These are phyloP conservation scores for Nautilus pompilius DNA, from an alignment of 1,140 invertebrate genomes.

Conservation along the genomic window DNA sequence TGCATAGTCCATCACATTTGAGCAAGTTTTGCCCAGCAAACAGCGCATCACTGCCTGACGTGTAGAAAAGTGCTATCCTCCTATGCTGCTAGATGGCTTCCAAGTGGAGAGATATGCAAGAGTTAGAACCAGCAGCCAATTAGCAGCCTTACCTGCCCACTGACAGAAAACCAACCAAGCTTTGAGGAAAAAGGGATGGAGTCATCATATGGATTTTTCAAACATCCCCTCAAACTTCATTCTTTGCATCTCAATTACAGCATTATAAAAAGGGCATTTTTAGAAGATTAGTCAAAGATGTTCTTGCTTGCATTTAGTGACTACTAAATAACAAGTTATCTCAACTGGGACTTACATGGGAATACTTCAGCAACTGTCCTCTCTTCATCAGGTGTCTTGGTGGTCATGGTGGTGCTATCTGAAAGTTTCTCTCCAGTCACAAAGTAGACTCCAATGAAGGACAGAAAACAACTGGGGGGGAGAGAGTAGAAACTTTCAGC, in stretches of 20 bases:
- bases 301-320: no score
- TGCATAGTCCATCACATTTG: no score
- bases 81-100: no score
- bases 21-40: no score
- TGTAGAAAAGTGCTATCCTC: no score
- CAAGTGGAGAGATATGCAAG: no score
- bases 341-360: not conserved
- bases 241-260: not conserved
- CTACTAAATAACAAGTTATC: no score
- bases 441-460: not conserved
- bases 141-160: no score
- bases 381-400: not conserved
- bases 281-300: not conserved
- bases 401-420: not conserved
- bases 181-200: not conserved
- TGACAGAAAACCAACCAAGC: not conserved
- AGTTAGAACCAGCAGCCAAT: no score
- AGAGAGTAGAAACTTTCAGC: no score
- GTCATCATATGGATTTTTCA: not conserved
- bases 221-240: not conserved
- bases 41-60: no score
- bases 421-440: not conserved
- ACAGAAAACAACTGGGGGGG: not conserved
- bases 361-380: not conserved
- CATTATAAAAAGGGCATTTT: not conserved